A percentile compares a stretch with the other conserved stretches of the same genome.
phyloP scores from a whole-genome alignment of 2,797 vertebrate genomes.

The Chromis chromis region DNA sequence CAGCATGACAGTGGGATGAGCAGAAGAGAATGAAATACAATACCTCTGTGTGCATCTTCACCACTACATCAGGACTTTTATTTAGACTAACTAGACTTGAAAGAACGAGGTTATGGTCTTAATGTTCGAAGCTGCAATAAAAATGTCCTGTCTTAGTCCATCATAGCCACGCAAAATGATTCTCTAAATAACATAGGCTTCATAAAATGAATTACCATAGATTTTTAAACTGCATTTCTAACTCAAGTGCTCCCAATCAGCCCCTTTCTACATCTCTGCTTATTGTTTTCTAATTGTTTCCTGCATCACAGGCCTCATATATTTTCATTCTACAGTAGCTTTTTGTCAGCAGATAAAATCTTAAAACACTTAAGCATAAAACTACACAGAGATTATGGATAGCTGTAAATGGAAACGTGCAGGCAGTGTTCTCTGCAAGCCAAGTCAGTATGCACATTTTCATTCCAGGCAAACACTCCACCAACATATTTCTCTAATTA shows the following conservation, averaged over 20 bases:
- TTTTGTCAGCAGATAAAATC: constrained; percentile 1
- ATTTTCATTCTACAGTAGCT: not conserved
- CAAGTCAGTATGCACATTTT: constrained; percentile 12
- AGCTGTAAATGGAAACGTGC: not conserved
- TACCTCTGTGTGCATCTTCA: not conserved
- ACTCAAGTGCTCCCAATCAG: not conserved
- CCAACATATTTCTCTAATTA: constrained; percentile 43
- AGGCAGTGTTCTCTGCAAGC: not conserved
- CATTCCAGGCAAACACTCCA: constrained; percentile 28
- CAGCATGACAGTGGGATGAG: not conserved
- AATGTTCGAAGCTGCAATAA: constrained; percentile 24
- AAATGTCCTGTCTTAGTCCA: constrained; percentile 5
- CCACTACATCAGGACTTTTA: constrained; percentile 1
- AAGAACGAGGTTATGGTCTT: constrained; percentile 26
- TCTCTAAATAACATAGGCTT: not conserved
- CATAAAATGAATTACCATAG: not conserved
- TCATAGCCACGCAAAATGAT: not conserved
- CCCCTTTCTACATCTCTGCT: not conserved
- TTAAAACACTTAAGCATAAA: not conserved
- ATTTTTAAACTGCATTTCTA: constrained; percentile 14
- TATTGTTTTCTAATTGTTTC: constrained; percentile 1
- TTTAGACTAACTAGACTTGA: constrained; percentile 27
- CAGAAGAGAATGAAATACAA: not conserved
- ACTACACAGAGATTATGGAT: not conserved
- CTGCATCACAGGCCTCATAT: not conserved